Evolutionary conservation across 2,797 vertebrate species (phyloP), one percentile per base, ranked within the genome.

Genomic region (Pagetopsis macropterus): DNA sequence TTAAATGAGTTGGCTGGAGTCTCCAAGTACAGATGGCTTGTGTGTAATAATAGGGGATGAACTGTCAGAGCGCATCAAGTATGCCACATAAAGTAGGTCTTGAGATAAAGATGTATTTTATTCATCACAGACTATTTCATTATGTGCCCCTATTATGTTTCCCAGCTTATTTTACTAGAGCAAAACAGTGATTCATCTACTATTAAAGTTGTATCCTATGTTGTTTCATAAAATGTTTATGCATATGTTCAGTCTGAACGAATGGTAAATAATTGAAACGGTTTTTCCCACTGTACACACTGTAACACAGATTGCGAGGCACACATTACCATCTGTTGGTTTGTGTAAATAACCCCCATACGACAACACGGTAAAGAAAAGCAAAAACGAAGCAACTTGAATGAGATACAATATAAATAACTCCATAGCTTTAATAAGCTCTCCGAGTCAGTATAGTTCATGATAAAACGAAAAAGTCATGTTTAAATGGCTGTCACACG

Each of bases 401-500:
- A 31, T 23, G n/a, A 77, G 40, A 73, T 27, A 58, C 17, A 65
- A 23, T 27, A 15, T 50, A 19, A 76, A 69, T 61, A 64, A 37
- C 43, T 10, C n/a, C 5, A 49, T 5, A 48, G 66, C 68, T 78
- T 77, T 60, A 49, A 63, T 27, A 55, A 70, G 71, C 59, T 69
- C 61, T 71, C 44, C 13, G 48, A 70, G 55, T 71, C 70, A 40
- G 37, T 74, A 79, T 72, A 79, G 83, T 84, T 69, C 40, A 78
- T 49, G 43, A 76, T 68, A 33, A 78, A 84, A 78, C 73, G 41
- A 79, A 78, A 87, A 84, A 75, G 81, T 55, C 58, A 78, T 45
- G 66, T 83, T 84, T 76, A 87, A 91, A 92, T 83, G 84, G 62
- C 85, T 86, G 86, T 89, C 79, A 85, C 76, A 88, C 76, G 82